These are phyloP conservation scores for Parnassius glacialis DNA, from an alignment of 2,888 invertebrate genomes.

Conservation along the genomic window DNA sequence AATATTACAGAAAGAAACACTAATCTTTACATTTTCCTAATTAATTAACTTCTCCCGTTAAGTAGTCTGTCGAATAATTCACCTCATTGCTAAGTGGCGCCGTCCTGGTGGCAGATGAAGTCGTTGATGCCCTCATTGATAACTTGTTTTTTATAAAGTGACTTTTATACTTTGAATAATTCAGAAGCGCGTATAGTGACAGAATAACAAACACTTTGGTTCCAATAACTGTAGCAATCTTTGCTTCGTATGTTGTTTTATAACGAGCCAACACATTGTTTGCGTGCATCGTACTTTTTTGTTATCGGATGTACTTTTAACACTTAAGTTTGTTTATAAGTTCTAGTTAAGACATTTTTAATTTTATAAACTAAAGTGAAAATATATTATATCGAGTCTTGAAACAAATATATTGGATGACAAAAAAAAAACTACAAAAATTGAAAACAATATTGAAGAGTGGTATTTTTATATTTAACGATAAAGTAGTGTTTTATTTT, in stretches of 20 bases:
- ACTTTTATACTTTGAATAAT: neutral
- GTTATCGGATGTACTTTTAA: constrained; percentile 44
- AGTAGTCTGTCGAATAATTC: too few species aligned
- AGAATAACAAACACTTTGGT: neutral
- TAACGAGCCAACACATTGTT: constrained; percentile 30
- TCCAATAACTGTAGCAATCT: neutral
- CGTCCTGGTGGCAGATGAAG: too few species aligned
- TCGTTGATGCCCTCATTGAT: too few species aligned
- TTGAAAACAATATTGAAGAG: constrained; percentile 62
- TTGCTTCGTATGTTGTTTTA: neutral
- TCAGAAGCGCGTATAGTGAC: neutral
- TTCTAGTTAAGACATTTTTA: constrained; percentile 37
- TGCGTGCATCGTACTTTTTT: constrained; percentile 51
- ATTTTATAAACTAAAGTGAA: constrained; percentile 37
- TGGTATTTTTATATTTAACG: constrained; percentile 74
- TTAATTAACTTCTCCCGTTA: too few species aligned
- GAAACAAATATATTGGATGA: constrained; percentile 39
- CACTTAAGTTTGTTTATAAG: constrained; percentile 42
- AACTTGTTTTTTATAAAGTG: too few species aligned
- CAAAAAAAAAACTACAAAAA: constrained; percentile 42
- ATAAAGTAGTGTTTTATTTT: constrained; percentile 55
- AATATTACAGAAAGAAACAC: too few species aligned
- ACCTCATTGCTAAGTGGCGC: too few species aligned
- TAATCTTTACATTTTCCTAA: too few species aligned
- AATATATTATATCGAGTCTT: constrained; percentile 38